phyloP scores from a whole-genome alignment of 2,113 vertebrate species.

The Oreotrochilus melanogaster region DNA sequence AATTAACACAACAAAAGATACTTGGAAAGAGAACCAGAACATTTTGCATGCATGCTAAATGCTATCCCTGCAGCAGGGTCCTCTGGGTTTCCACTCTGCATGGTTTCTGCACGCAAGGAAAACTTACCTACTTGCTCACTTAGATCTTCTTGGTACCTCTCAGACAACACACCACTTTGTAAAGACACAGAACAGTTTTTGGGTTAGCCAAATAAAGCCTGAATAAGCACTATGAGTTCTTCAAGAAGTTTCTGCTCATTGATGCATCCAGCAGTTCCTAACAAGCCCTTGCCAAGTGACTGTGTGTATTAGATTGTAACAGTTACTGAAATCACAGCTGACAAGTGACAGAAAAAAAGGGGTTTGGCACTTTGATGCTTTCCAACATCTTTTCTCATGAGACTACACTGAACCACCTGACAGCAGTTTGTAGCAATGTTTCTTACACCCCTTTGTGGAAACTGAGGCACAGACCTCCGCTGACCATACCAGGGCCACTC shows the following conservation, averaged over 20 bases:
- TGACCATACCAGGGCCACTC: neutral
- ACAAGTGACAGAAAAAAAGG: neutral
- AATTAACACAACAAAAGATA: constrained; percentile 1
- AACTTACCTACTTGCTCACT: neutral
- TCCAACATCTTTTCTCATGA: neutral
- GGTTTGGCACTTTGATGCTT: neutral
- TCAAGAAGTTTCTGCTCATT: neutral
- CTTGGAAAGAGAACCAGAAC: neutral
- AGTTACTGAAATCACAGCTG: neutral
- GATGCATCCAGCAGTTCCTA: neutral
- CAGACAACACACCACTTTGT: neutral
- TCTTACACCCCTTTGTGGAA: neutral
- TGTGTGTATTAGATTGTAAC: neutral
- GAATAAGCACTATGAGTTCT: neutral
- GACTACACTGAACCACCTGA: neutral
- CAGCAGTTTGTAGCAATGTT: neutral
- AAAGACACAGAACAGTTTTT: neutral
- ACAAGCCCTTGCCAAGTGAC: neutral
- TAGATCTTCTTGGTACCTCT: neutral
- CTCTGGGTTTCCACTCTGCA: neutral
- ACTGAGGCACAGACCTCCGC: neutral
- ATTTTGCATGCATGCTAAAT: neutral
- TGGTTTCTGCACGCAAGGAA: neutral
- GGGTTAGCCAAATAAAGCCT: neutral
- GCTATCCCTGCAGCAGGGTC: neutral